Evolutionary conservation across 1,140 invertebrate genomes (phyloP), one percentile per base, ranked within the genome.

Genomic region (Eriocheir sinensis): DNA sequence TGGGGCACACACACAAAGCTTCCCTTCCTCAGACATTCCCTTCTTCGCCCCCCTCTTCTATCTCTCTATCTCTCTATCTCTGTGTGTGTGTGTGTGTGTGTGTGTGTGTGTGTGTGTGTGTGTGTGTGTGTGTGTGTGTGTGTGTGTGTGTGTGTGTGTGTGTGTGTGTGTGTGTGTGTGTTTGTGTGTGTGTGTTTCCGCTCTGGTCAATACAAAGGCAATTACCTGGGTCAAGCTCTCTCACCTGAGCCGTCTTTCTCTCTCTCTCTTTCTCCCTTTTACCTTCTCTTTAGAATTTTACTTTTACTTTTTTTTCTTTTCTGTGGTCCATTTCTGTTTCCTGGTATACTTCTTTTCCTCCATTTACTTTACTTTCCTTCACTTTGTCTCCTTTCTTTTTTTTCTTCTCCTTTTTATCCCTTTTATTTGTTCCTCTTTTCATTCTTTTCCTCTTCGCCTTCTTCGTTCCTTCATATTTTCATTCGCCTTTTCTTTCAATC

Each of bases 161-260:
- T 72, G 60, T n/a, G 60, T 72, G 60, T n/a, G 60, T 72, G 60
- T n/a, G 60, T 72, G 60, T n/a, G 60, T 72, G 60, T n/a, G 60
- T 72, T 21, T n/a, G 60, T 72, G 60, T n/a, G 60, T 72, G 60
- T n/a, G 60, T 72, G 60, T n/a, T 53, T 53, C 48, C 48, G 48
- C 48, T 21, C 48, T 53, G 48, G 48, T 53, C 48, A 53, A 53
- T 53, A 53, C 48, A 53, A 53, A 21, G 48, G 48, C 48, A 53
- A 53, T 53, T 53, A 53, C 48, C 48, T 53, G 48, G 48, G 48
- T 21, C 48, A 53, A 53, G 48, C 48, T 53, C 48, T 9, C 48
- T 53, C 48, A 17, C 9, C 48, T 3, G 12, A 9, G 3, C 21
- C 27, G 6, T 72, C 27, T 72, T 8, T n/a, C 27, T n/a, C n/a